Evolutionary conservation across 2,888 invertebrate genomes (phyloP).

Genomic region (Drosophila pegasa): DNA sequence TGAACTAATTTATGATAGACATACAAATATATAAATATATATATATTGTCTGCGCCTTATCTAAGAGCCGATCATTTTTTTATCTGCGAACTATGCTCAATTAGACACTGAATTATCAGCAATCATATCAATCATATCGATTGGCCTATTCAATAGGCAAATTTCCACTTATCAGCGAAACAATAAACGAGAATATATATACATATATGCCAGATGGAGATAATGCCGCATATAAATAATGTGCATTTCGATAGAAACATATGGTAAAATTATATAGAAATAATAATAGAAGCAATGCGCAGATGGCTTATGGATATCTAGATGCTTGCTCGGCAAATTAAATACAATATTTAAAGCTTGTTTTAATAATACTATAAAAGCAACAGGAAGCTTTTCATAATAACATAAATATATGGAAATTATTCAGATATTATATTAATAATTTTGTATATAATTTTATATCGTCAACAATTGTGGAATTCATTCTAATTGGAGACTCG

Average conservation of each 20-base stretch:
- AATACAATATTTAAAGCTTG: slow-evolving; percentile 1
- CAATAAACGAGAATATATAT: slow-evolving; percentile 5
- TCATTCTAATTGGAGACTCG: slow-evolving; percentile 39
- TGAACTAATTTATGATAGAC: slow-evolving; percentile 25
- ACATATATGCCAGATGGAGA: slow-evolving; percentile 22
- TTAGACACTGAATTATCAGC: slow-evolving; percentile 51
- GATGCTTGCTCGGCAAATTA: too few species aligned
- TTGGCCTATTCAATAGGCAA: slow-evolving; percentile 38
- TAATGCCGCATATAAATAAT: slow-evolving; percentile 1
- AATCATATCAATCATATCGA: slow-evolving; percentile 58
- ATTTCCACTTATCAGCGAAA: slow-evolving; percentile 41
- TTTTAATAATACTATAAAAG: slow-evolving; percentile 6
- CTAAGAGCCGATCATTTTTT: background rate
- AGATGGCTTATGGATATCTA: too few species aligned
- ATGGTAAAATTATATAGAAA: slow-evolving; percentile 7
- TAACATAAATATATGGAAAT: background rate
- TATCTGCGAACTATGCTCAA: slow-evolving; percentile 30
- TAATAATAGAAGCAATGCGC: too few species aligned
- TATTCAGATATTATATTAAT: background rate
- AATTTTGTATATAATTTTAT: background rate
- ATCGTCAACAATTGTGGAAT: slow-evolving; percentile 25
- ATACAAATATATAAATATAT: background rate
- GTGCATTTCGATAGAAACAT: slow-evolving; percentile 9
- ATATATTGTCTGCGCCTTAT: background rate
- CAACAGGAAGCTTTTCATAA: slow-evolving; percentile 9